Evolutionary conservation across 2,888 invertebrate genomes (phyloP), one percentile per base, ranked within the genome.

Genomic region (Synanthedon formicaeformis): DNA sequence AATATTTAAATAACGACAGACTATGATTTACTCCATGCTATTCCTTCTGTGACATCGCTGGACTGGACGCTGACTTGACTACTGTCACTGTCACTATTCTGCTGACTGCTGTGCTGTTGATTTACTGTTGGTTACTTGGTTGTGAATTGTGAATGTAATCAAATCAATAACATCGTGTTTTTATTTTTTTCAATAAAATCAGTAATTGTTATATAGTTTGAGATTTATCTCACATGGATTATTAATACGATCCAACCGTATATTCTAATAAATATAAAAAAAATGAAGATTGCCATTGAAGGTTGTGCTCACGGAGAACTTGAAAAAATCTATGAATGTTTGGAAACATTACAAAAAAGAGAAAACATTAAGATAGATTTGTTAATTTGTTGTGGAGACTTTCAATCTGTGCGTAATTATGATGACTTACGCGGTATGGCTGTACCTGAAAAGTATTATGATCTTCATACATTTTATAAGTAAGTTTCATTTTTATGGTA

Each of bases 251-350:
- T 34, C 8, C 10, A 34, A 10, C 8, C 0, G 10, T 10, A 34
- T 34, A 34, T 34, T 23, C 5, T 5, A 34, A 34, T 10, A 34
- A 10, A 34, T 34, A 34, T 8, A 41, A 14, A 50, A 13, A 88
- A 69, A 67, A 96, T 97, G 97, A 95, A 93, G 83, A 93, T 98
- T 55, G 99, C 98, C 0, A 89, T 99, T 0, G 98, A 97, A 88
- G 99, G 99, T 53, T 99, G 99, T 85, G 96, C 98, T 66, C 99
- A 99, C 81, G 99, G 99, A 2, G 98, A 99, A 77, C 87, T 99
- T 57, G 98, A 99, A 67, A 93, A 91, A 70, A 98, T 99, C 63
- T 99, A 99, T 75, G 93, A 95, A 56, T 92, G 95, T 1, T 89
- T 99, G 53, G 85, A 90, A 62, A 87, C 90, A 57, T 84, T 96